Percentiles rank a stretch among this genome's conserved stretches.
Conservation (phyloP, 2,888 invertebrate species). For the Beris chalybata region DNA sequence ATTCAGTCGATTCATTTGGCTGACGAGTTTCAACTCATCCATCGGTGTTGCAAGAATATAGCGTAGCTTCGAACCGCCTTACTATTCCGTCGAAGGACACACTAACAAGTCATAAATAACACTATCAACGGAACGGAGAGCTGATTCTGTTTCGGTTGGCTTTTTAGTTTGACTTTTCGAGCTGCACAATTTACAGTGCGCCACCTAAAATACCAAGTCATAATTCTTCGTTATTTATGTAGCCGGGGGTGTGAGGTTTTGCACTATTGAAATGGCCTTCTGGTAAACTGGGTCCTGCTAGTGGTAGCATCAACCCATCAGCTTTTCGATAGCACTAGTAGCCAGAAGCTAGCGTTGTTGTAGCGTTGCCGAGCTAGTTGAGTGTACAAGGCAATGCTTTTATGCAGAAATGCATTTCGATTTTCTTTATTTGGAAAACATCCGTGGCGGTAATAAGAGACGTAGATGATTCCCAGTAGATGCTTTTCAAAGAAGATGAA, state of each 20-base stretch:
- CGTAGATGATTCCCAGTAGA: constrained; percentile 8
- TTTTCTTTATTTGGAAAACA: constrained; percentile 5
- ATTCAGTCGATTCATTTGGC: constrained; percentile 18
- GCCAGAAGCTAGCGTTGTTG: no score
- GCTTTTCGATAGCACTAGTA: constrained; percentile 3
- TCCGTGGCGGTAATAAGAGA: background rate
- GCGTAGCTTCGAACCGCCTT: constrained; percentile 11
- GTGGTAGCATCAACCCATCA: constrained; percentile 8
- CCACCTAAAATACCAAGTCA: constrained; percentile 33
- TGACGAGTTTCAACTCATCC: constrained; percentile 21
- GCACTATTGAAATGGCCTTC: constrained; percentile 15
- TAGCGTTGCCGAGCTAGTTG: no score
- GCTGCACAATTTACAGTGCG: constrained; percentile 32
- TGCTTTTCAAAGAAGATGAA: constrained; percentile 25
- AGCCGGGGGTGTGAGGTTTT: constrained; percentile 22
- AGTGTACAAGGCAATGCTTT: constrained; percentile 20
- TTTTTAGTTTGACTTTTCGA: constrained; percentile 31
- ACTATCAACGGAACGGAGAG: constrained; percentile 31
- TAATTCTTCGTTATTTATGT: constrained; percentile 34
- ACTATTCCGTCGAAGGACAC: constrained; percentile 11
- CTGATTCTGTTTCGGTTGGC: constrained; percentile 27
- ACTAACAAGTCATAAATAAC: constrained; percentile 31
- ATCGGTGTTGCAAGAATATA: constrained; percentile 2
- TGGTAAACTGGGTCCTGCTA: background rate
- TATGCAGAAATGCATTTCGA: constrained; percentile 28